phyloP scores from a whole-genome alignment of 2,797 vertebrate genomes.

The Myotis vivesi region DNA sequence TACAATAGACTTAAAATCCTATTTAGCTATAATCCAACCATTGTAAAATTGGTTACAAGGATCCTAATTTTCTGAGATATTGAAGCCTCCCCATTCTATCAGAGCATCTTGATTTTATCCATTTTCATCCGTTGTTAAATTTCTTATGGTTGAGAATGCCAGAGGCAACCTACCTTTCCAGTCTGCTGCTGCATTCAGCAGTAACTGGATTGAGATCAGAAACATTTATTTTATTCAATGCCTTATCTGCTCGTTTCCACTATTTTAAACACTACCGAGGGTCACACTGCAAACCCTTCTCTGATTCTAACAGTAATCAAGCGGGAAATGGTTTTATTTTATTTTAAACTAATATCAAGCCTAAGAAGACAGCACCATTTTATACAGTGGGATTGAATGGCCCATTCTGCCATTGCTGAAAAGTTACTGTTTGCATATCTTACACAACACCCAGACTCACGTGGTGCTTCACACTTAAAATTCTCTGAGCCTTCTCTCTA shows the following conservation, averaged over 20 bases:
- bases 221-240: conserved; percentile 82
- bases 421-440: conserved; percentile 34
- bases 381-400: conserved; percentile 42
- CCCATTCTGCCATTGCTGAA: conserved; percentile 36
- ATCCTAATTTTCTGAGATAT: conserved; percentile 83
- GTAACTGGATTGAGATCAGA: conserved; percentile 80
- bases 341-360: conserved; percentile 81
- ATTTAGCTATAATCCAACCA: conserved; percentile 80
- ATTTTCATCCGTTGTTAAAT: conserved; percentile 85
- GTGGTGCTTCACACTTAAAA: neutral
- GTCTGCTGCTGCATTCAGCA: conserved; percentile 76
- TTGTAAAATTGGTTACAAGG: conserved; percentile 82
- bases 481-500: neutral
- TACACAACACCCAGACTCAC: neutral
- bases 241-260: conserved; percentile 76
- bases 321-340: conserved; percentile 86
- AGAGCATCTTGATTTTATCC: conserved; percentile 79
- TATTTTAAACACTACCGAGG: conserved; percentile 79
- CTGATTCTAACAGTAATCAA: conserved; percentile 85
- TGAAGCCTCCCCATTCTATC: conserved; percentile 77
- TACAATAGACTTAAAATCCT: conserved; percentile 83
- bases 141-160: conserved; percentile 81
- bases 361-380: conserved; percentile 80
- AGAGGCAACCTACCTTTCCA: conserved; percentile 79
- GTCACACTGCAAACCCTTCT: conserved; percentile 82